Evolutionary conservation across 2,888 invertebrate genomes (phyloP).

Genomic region (Clepsis dumicolana): DNA sequence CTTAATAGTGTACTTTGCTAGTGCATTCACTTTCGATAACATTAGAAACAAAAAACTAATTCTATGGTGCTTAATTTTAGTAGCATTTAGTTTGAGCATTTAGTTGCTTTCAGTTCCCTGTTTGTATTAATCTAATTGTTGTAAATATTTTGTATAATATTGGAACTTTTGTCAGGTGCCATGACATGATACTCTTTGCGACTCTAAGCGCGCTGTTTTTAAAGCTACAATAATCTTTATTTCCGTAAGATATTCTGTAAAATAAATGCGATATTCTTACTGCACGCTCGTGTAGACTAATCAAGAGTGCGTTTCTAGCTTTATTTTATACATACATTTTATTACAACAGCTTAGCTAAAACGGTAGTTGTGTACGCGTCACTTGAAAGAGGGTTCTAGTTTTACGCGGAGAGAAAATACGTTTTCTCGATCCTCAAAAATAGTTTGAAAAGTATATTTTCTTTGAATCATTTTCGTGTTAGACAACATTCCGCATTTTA

Average conservation of each 20-base stretch:
- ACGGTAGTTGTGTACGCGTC: neutral
- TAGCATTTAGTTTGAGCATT: conserved; percentile 84
- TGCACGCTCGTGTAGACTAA: neutral
- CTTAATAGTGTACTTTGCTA: neutral
- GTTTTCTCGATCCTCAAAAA: neutral
- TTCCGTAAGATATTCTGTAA: neutral
- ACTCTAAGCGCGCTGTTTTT: conserved; percentile 33
- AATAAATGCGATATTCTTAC: too few species aligned
- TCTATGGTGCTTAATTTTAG: conserved; percentile 71
- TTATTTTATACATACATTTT: neutral
- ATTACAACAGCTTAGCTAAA: neutral
- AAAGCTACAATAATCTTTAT: neutral
- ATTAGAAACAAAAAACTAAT: conserved; percentile 16
- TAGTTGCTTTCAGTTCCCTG: conserved; percentile 63
- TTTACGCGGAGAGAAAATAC: neutral
- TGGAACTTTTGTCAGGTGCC: conserved; percentile 19
- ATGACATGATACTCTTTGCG: conserved; percentile 44
- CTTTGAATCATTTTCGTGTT: neutral
- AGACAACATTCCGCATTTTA: neutral
- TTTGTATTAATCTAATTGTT: conserved; percentile 54
- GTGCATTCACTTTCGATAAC: neutral
- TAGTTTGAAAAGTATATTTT: neutral
- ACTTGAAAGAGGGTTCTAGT: neutral
- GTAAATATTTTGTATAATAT: conserved; percentile 35
- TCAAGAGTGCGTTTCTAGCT: neutral